Percentiles rank a stretch among this genome's conserved stretches.
Conservation (phyloP, 2,113 vertebrate genomes). For the Channa argus region DNA sequence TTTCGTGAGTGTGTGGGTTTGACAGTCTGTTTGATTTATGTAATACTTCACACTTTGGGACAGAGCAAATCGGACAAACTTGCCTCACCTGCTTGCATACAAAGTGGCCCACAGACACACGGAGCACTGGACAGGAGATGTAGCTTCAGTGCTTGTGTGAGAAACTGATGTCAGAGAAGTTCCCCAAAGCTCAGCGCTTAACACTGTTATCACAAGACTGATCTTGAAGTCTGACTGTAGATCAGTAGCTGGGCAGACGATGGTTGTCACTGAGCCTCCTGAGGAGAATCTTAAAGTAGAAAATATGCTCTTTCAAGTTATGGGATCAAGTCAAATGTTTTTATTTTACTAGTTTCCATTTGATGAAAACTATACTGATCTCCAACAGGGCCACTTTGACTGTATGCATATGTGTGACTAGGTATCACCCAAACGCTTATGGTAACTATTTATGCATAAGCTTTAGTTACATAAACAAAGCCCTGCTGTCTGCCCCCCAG, state of each 20-base stretch:
- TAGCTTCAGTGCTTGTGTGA: constrained; percentile 4
- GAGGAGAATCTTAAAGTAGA: neutral
- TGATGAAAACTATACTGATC: neutral
- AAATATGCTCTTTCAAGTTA: neutral
- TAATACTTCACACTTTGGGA: constrained; percentile 37
- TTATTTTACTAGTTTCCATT: neutral
- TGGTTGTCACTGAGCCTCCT: neutral
- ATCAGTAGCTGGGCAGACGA: neutral
- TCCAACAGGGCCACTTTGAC: neutral
- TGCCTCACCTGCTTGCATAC: neutral
- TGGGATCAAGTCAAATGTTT: no score
- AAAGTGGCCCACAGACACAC: neutral
- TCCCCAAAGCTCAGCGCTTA: constrained; percentile 1
- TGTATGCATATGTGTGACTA: neutral
- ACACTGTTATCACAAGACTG: constrained; percentile 25
- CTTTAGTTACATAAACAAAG: constrained; percentile 1
- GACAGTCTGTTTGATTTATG: constrained; percentile 38
- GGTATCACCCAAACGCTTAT: neutral
- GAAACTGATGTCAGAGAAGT: constrained; percentile 34
- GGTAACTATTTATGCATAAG: constrained; percentile 6
- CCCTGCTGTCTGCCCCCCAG: constrained; percentile 23
- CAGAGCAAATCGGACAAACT: constrained; percentile 12
- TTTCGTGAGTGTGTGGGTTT: constrained; percentile 4
- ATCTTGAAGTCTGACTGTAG: constrained; percentile 21
- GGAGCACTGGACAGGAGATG: neutral